A percentile compares a stretch with the other conserved stretches of the same genome.
Conservation (phyloP, 2,797 vertebrate species). For the Lutjanus campechanus region DNA sequence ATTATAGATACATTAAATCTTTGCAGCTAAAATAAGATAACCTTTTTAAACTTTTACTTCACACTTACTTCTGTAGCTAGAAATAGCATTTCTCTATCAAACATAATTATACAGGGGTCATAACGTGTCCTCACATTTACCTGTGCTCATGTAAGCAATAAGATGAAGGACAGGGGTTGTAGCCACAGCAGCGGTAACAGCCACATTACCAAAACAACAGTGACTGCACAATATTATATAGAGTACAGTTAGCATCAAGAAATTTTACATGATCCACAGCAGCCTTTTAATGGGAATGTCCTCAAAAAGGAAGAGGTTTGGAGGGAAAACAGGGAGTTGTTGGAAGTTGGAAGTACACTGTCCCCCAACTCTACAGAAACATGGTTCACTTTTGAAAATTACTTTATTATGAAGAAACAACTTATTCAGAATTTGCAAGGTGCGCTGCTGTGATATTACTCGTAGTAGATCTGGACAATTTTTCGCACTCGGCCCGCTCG, state of each 20-base stretch:
- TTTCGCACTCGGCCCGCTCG: no score
- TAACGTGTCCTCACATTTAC: neutral
- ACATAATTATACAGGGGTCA: neutral
- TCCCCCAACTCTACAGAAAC: no score
- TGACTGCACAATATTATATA: neutral
- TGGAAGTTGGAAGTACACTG: no score
- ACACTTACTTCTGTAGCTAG: neutral
- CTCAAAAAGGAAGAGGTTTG: no score
- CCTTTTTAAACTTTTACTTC: neutral
- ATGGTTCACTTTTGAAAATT: no score
- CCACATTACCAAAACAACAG: neutral
- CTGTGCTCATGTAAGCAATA: neutral
- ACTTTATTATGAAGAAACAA: no score
- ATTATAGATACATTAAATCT: neutral
- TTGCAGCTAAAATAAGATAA: neutral
- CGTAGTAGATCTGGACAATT: no score
- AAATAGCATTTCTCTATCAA: neutral
- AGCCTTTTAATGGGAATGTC: no score
- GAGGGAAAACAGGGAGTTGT: no score
- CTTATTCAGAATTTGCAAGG: no score
- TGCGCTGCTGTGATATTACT: no score
- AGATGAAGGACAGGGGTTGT: neutral
- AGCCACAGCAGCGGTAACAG: neutral
- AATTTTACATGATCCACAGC: neutral
- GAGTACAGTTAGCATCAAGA: neutral